phyloP scores from a whole-genome alignment of 2,797 vertebrate species.

The Nannoperca obscura region DNA sequence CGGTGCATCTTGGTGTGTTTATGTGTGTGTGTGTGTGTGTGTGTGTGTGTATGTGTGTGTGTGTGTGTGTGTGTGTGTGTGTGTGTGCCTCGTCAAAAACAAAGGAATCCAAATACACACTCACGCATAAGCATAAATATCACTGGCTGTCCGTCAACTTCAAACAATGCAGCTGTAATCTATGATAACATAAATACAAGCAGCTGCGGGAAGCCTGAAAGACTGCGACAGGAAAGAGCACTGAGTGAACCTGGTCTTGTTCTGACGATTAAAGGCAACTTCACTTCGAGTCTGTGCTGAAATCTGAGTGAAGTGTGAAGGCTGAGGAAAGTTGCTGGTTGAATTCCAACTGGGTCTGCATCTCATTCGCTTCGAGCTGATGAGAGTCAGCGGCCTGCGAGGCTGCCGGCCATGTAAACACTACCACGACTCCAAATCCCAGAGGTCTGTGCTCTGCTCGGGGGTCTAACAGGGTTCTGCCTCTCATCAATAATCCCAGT shows the following conservation, averaged over 20 bases:
- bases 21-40: constrained; percentile 21
- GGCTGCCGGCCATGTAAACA: constrained; percentile 48
- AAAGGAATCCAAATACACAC: constrained; percentile 75
- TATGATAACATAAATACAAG: constrained; percentile 71
- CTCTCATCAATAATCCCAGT: constrained; percentile 80
- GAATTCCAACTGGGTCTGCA: neutral
- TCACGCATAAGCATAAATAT: constrained; percentile 71
- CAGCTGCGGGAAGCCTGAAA: constrained; percentile 59
- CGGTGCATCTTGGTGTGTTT: constrained; percentile 52
- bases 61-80: constrained; percentile 28
- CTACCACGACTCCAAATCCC: constrained; percentile 62
- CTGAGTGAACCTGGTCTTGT: constrained; percentile 12
- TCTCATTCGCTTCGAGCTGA: constrained; percentile 1
- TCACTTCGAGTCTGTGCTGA: neutral
- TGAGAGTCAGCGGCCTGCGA: constrained; percentile 12
- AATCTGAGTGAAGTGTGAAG: neutral
- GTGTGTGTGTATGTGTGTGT: constrained; percentile 30
- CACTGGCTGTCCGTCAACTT: constrained; percentile 80
- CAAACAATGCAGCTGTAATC: constrained; percentile 77
- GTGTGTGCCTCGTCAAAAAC: constrained; percentile 63
- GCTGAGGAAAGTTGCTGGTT: constrained; percentile 26
- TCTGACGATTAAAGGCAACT: constrained; percentile 48
- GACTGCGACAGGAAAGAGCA: constrained; percentile 28
- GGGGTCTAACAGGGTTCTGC: constrained; percentile 69
- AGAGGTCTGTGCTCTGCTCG: constrained; percentile 63